Conservation (phyloP, 2,888 invertebrate species). For the Elysia crispata region DNA sequence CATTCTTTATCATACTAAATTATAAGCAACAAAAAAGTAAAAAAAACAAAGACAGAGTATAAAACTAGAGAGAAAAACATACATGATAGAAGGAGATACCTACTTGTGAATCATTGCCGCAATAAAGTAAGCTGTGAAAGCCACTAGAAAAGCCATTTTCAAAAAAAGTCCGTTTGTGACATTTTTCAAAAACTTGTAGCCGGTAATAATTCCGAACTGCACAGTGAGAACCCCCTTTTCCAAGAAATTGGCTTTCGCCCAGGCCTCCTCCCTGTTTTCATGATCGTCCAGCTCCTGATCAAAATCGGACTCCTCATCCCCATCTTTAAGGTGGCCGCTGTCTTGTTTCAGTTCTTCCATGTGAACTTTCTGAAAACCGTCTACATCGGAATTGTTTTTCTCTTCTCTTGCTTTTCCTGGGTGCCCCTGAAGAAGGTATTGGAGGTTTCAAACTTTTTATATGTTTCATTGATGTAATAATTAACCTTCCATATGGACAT, state of each 20-base stretch:
- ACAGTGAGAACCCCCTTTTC: constrained; percentile 18
- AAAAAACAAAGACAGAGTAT: too few species aligned
- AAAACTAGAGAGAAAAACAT: too few species aligned
- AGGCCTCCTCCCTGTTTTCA: too few species aligned
- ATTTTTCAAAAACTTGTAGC: background rate
- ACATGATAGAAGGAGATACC: constrained; percentile 36
- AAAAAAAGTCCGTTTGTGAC: constrained; percentile 26
- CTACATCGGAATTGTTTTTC: too few species aligned
- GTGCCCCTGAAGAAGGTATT: too few species aligned
- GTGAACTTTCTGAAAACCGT: too few species aligned
- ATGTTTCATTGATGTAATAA: too few species aligned
- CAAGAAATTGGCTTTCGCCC: constrained; percentile 10
- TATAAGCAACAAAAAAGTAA: too few species aligned
- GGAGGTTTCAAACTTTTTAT: too few species aligned
- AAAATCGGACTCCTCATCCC: background rate
- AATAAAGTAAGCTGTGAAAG: constrained; percentile 66
- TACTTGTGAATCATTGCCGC: constrained; percentile 54
- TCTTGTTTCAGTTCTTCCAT: constrained; percentile 3
- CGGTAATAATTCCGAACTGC: background rate
- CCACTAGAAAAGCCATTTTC: constrained; percentile 39
- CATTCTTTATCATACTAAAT: too few species aligned
- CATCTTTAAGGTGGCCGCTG: constrained; percentile 18
- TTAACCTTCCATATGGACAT: background rate
- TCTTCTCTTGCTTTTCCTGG: too few species aligned
- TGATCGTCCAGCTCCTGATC: too few species aligned